Evolutionary conservation across 2,888 invertebrate species (phyloP).

Genomic region (Heliconius erato): DNA sequence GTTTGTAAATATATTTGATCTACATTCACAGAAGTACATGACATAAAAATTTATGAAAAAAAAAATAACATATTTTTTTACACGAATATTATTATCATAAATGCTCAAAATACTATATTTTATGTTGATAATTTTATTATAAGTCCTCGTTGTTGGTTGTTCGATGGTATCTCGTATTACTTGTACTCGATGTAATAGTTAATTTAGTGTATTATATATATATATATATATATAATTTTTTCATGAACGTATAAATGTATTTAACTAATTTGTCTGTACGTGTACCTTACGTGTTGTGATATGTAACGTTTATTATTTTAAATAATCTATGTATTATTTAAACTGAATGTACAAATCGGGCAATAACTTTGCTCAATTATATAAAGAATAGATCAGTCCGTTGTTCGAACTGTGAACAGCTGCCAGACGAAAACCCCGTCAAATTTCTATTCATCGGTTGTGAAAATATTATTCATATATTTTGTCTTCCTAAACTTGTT

Average conservation of each 20-base stretch:
- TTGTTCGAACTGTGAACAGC: slow-evolving; percentile 46
- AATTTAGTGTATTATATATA: slow-evolving; percentile 62
- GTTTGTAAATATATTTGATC: slow-evolving; percentile 38
- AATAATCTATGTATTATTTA: slow-evolving; percentile 70
- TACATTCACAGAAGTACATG: slow-evolving; percentile 62
- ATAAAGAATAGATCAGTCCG: slow-evolving; percentile 54
- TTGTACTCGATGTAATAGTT: slow-evolving; percentile 70
- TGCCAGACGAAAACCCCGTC: slow-evolving; percentile 51
- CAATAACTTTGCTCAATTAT: slow-evolving; percentile 78
- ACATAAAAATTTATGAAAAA: slow-evolving; percentile 67
- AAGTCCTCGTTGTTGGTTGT: slow-evolving; percentile 79
- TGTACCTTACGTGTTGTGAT: slow-evolving; percentile 83
- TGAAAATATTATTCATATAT: slow-evolving; percentile 74
- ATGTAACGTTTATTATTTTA: slow-evolving; percentile 74
- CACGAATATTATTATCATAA: slow-evolving; percentile 73
- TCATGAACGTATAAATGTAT: slow-evolving; percentile 61
- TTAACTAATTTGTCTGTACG: slow-evolving; percentile 64
- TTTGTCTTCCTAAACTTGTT: slow-evolving; percentile 76
- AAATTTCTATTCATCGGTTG: slow-evolving; percentile 70
- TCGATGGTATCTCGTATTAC: slow-evolving; percentile 67
- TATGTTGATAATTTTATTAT: slow-evolving; percentile 82
- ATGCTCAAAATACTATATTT: slow-evolving; percentile 84
- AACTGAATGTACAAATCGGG: slow-evolving; percentile 72
- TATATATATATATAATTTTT: slow-evolving; percentile 56
- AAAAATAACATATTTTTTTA: slow-evolving; percentile 74